Percentiles rank a stretch among this genome's conserved stretches.
Conservation (phyloP, 2,888 invertebrate species). For the Linhomoeus sp. region DNA sequence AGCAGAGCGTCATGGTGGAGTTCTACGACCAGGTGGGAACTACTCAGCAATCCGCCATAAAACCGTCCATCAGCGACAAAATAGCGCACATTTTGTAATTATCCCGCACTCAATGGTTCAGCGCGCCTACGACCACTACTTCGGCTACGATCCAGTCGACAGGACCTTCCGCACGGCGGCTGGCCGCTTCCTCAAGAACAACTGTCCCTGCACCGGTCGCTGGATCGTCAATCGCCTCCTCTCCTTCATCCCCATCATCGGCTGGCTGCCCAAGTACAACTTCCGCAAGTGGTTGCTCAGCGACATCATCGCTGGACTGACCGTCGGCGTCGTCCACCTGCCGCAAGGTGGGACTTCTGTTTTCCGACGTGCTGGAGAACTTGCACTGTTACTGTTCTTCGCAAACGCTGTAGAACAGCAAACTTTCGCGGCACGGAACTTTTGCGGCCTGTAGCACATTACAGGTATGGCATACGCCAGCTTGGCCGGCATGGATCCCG, state of each 20-base stretch:
- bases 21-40: too few relatives aligned
- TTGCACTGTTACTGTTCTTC: too few relatives aligned
- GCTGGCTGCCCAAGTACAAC: conserved; percentile 25
- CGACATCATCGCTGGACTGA: conserved; percentile 60
- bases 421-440: too few relatives aligned
- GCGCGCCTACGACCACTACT: not conserved
- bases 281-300: conserved; percentile 38
- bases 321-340: conserved; percentile 69
- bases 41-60: too few relatives aligned
- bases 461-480: conserved; percentile 38
- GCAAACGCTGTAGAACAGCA: too few relatives aligned
- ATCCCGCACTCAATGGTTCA: too few relatives aligned
- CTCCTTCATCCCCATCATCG: conserved; percentile 19
- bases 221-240: not conserved
- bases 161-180: not conserved
- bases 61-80: too few relatives aligned
- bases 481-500: conserved; percentile 34
- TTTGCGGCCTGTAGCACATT: too few relatives aligned
- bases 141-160: not conserved
- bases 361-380: too few relatives aligned
- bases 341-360: conserved; percentile 45
- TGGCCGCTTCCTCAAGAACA: not conserved
- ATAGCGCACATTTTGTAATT: too few relatives aligned
- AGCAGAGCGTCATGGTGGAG: too few relatives aligned
- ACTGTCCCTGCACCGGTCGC: not conserved